Conservation (phyloP, 2,888 invertebrate genomes). For the Blomia tropicalis region DNA sequence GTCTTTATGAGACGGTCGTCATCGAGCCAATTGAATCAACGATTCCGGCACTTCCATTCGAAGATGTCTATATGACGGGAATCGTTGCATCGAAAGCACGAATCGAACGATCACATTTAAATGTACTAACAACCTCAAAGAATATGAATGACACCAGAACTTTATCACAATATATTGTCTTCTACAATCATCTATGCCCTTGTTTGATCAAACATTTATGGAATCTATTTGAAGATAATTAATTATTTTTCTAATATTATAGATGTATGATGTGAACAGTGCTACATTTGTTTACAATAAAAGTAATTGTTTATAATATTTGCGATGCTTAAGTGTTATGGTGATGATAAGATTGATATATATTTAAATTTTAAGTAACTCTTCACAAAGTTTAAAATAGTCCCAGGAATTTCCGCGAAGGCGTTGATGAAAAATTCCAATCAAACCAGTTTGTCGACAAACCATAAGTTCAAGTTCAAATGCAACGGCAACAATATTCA, state of each 20-base stretch:
- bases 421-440: constrained; percentile 54
- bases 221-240: neutral
- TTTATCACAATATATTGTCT: neutral
- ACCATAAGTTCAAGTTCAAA: constrained; percentile 51
- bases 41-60: constrained; percentile 8
- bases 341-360: neutral
- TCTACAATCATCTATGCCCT: neutral
- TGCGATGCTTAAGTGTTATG: neutral
- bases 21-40: neutral
- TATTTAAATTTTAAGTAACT: neutral
- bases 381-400: constrained; percentile 37
- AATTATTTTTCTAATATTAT: neutral
- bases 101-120: neutral
- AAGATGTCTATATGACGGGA: constrained; percentile 10
- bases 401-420: constrained; percentile 61
- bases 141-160: neutral
- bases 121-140: neutral
- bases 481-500: constrained; percentile 36
- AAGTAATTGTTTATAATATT: neutral
- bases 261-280: neutral
- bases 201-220: neutral
- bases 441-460: constrained; percentile 35
- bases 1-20: constrained; percentile 1
- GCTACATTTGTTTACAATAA: neutral
- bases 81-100: neutral